Evolutionary conservation across 92 coral and sea anemone genomes (phyloP).

Genomic region (Umimayanthus kanabou): DNA sequence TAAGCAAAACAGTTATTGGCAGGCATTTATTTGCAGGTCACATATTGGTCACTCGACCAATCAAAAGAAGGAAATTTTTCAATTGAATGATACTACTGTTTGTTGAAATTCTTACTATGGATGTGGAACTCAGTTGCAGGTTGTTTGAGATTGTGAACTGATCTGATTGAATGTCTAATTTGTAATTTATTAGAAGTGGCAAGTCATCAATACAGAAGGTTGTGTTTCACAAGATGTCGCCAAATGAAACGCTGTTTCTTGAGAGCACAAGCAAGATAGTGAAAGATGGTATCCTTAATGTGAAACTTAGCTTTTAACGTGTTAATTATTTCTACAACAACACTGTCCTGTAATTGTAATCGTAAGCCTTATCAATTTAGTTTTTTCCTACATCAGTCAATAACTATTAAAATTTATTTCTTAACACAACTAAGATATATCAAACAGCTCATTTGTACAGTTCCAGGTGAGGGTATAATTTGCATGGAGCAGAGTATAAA

Average conservation of each 20-base stretch:
- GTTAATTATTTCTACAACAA: no score
- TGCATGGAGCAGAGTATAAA: no score
- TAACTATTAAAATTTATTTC: conserved; percentile 24
- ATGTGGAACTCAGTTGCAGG: no score
- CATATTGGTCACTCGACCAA: no score
- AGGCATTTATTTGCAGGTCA: no score
- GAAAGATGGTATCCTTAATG: conserved; percentile 97
- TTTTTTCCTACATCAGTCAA: neutral
- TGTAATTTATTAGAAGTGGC: conserved; percentile 75
- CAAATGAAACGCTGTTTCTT: conserved; percentile 95
- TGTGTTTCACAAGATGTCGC: conserved; percentile 99
- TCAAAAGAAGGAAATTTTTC: no score
- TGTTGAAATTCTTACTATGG: no score
- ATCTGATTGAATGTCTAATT: neutral
- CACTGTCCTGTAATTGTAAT: no score
- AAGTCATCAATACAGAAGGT: conserved; percentile 98
- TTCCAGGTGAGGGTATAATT: conserved; percentile 77
- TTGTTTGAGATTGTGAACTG: neutral
- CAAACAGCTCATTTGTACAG: conserved; percentile 99
- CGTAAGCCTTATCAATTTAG: neutral
- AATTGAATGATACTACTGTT: no score
- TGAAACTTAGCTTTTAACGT: no score
- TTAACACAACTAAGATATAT: conserved; percentile 74
- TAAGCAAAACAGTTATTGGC: no score
- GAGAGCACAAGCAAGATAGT: conserved; percentile 96